These are phyloP conservation scores for Cyclopterus lumpus DNA, from an alignment of 2,797 vertebrate genomes.

Conservation along the genomic window DNA sequence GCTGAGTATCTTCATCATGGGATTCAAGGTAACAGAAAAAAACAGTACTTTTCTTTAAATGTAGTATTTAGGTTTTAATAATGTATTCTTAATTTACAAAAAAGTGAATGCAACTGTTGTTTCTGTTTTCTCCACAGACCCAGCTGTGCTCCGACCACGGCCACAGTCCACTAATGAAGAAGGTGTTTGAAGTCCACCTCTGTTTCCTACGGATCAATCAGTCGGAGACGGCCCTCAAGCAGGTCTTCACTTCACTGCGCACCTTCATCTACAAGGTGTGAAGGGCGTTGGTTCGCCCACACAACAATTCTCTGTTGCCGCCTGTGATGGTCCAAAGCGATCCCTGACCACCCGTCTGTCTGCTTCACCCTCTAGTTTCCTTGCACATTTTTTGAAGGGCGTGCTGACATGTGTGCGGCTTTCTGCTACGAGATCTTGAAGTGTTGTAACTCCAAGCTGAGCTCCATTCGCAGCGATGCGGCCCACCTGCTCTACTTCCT, in stretches of 20 bases:
- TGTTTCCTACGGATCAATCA: conserved; percentile 98
- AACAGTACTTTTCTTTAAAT: neutral
- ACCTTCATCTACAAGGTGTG: conserved; percentile 96
- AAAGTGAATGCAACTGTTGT: neutral
- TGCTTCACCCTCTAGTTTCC: conserved; percentile 86
- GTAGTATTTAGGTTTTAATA: neutral
- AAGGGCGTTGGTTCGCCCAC: neutral
- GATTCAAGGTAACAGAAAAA: conserved; percentile 90
- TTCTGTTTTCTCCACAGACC: conserved; percentile 81
- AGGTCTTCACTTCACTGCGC: conserved; percentile 94
- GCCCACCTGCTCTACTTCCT: conserved; percentile 97
- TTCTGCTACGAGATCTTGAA: conserved; percentile 98
- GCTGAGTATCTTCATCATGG: conserved; percentile 93
- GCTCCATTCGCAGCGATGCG: conserved; percentile 94
- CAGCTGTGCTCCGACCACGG: conserved; percentile 94
- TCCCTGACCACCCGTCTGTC: conserved; percentile 1
- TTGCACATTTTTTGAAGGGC: conserved; percentile 95
- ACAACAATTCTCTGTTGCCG: neutral
- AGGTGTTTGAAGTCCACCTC: conserved; percentile 95
- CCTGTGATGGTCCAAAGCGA: neutral
- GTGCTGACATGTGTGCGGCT: conserved; percentile 96
- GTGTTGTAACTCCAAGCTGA: conserved; percentile 97
- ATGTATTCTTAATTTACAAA: neutral
- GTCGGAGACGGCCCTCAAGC: conserved; percentile 94
- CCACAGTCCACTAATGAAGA: conserved; percentile 98